Evolutionary conservation across 2,888 invertebrate genomes (phyloP), one percentile per base, ranked within the genome.

Genomic region (Protonemura montana): DNA sequence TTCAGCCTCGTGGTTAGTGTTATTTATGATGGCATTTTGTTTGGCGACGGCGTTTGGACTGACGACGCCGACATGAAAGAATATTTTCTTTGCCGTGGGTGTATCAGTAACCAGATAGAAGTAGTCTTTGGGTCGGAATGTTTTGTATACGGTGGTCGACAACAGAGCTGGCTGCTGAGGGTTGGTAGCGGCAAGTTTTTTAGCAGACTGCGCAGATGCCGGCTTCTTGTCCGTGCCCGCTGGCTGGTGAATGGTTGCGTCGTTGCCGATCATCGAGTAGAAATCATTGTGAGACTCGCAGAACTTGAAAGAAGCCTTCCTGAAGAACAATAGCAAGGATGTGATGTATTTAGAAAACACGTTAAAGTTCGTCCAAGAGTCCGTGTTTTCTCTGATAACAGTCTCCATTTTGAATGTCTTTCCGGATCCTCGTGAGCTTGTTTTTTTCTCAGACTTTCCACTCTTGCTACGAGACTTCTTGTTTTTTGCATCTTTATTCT

Each of bases 311-410:
- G 25, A 10, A n/a, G 83, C 42, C 6, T 26, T n/a, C n/a, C 42
- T 35, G 28, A 42, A 59, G 13, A 41, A 59, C 26, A 83, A 41
- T 2, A 59, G 59, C 10, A 83, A 21, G 7, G 83, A n/a, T 1
- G 25, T 7, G 6, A 83, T 27, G 25, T 83, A 83, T 16, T 42
- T n/a, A 5, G n/a, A 2, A 5, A 42, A 42, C n/a, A 59, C 28
- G 26, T 42, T 27, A 1, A 83, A 41, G 16, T 83, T 42, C 83
- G 59, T 83, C 83, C 83, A 83, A 0, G 83, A 26, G 26, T 83
- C 83, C 13, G 41, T 42, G 27, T 83, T 83, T 26, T 41, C 42
- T 59, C 59, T 83, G 6, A 7, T 41, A 7, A 41, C n/a, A n/a
- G n/a, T 41, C 41, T 41, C 41, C 42, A 26, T 10, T 42, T 41